These are phyloP conservation scores for Danio jaintianensis DNA, from an alignment of 2,797 vertebrate species.

Conservation along the genomic window DNA sequence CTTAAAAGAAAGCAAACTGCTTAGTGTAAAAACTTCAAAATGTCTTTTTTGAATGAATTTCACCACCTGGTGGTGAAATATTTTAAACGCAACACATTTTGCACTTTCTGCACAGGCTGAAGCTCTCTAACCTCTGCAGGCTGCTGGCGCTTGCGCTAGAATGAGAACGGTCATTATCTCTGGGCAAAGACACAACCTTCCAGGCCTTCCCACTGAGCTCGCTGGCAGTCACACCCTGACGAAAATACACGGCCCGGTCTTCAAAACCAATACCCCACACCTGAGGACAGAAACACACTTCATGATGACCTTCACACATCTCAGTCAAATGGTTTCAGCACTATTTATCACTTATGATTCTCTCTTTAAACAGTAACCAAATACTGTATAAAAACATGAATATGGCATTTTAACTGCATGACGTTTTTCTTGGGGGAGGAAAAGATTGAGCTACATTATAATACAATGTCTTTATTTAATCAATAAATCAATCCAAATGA, in stretches of 20 bases:
- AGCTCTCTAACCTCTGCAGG: conserved; percentile 84
- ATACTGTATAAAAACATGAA: not conserved
- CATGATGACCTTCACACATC: not conserved
- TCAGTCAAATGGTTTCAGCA: conserved; percentile 9
- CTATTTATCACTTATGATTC: not conserved
- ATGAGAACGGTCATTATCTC: conserved; percentile 89
- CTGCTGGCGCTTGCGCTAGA: conserved; percentile 88
- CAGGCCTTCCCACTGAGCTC: conserved; percentile 95
- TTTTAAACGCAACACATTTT: not conserved
- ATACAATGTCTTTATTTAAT: not conserved
- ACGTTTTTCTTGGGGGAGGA: not conserved
- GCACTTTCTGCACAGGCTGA: not conserved
- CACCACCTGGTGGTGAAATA: conserved; percentile 16
- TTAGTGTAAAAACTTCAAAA: not conserved
- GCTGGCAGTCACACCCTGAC: conserved; percentile 91
- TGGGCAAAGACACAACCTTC: conserved; percentile 83
- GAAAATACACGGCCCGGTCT: conserved; percentile 88
- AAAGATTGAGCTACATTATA: not conserved
- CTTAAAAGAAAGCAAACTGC: not conserved
- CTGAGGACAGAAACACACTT: conserved; percentile 69
- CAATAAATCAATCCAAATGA: not conserved
- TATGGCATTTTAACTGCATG: not conserved
- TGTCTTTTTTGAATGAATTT: not conserved
- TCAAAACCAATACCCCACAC: conserved; percentile 90
- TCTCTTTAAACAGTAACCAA: not conserved